phyloP scores from a whole-genome alignment of 2,888 invertebrate species.

The Hipparchia semele region DNA sequence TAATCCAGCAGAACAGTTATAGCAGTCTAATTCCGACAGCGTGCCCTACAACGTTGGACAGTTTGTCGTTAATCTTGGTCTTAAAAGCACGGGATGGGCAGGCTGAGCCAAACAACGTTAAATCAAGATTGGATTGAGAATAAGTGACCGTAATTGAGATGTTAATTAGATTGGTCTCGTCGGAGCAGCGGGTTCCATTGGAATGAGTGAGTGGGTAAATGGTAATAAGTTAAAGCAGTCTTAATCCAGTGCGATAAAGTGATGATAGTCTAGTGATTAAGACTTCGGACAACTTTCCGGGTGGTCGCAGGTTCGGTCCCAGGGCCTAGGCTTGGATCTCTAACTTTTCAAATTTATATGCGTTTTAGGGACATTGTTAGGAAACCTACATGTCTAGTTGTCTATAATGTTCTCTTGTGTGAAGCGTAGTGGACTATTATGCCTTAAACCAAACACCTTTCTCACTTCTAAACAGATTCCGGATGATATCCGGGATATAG shows the following conservation, averaged over 20 bases:
- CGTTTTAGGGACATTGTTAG: too few relatives aligned
- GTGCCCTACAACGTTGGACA: constrained; percentile 34
- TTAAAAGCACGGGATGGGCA: constrained; percentile 38
- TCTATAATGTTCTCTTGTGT: too few relatives aligned
- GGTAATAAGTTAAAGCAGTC: constrained; percentile 33
- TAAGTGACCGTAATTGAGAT: constrained; percentile 44
- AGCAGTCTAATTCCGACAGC: constrained; percentile 32
- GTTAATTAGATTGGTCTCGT: constrained; percentile 45
- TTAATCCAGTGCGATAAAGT: constrained; percentile 35
- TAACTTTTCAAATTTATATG: too few relatives aligned
- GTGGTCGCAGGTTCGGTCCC: too few relatives aligned
- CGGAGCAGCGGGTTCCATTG: constrained; percentile 34
- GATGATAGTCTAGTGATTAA: background rate
- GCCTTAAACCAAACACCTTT: too few relatives aligned
- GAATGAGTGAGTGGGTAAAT: constrained; percentile 25
- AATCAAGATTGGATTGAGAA: constrained; percentile 44
- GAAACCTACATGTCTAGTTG: too few relatives aligned
- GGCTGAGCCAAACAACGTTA: constrained; percentile 39
- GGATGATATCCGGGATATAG: too few relatives aligned
- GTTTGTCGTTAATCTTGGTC: constrained; percentile 42
- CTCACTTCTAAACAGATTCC: too few relatives aligned
- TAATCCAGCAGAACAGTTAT: constrained; percentile 24
- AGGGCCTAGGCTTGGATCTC: too few relatives aligned
- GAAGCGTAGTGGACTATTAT: too few relatives aligned
- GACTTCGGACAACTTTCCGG: too few relatives aligned